Conservation (phyloP, 2,888 invertebrate genomes). For the Nemoura dubitans region DNA sequence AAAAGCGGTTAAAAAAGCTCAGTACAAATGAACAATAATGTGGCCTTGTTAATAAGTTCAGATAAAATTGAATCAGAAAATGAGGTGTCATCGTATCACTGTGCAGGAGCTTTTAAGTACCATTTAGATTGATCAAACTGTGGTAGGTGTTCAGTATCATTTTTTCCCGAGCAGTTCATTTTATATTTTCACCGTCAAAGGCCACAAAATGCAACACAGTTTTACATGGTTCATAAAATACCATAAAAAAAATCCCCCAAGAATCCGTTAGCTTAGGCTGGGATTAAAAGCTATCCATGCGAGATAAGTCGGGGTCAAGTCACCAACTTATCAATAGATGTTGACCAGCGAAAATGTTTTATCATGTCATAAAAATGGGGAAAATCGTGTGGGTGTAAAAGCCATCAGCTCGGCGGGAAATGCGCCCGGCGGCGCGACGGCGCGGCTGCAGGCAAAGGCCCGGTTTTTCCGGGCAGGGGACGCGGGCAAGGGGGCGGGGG, state of each 20-base stretch:
- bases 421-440: neutral
- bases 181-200: too few species aligned
- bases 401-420: neutral
- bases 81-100: too few species aligned
- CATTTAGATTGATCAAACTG: too few species aligned
- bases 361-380: conserved; percentile 7
- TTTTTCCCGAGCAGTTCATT: too few species aligned
- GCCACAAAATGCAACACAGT: neutral
- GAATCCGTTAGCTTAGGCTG: neutral
- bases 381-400: neutral
- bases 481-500: neutral
- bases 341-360: neutral
- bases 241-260: neutral
- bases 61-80: too few species aligned
- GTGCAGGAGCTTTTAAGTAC: too few species aligned
- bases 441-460: neutral
- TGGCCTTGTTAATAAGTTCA: too few species aligned
- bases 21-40: too few species aligned
- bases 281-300: neutral
- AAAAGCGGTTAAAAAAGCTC: too few species aligned
- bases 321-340: conserved; percentile 12
- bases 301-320: neutral
- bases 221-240: neutral
- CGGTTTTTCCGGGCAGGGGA: neutral
- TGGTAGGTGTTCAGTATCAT: too few species aligned